Evolutionary conservation across 2,888 invertebrate genomes (phyloP).

Genomic region (Archips crataeganus): DNA sequence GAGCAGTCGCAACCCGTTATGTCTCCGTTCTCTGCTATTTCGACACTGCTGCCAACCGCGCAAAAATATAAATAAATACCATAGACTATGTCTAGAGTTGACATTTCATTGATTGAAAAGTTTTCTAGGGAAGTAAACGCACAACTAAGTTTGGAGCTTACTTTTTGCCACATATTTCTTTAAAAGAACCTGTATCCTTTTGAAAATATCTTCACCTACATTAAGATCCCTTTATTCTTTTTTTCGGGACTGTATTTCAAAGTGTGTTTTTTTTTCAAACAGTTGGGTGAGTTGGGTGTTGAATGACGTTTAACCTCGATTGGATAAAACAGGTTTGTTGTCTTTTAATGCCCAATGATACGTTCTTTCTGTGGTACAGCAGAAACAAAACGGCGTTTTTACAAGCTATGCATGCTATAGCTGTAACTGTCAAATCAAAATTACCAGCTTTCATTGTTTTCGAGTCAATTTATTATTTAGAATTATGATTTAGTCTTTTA

Average conservation of each 20-base stretch:
- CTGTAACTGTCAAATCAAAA: slow-evolving; percentile 12
- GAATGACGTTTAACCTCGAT: background rate
- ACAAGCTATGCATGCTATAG: background rate
- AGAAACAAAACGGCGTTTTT: background rate
- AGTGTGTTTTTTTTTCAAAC: no score
- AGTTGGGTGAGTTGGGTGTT: background rate
- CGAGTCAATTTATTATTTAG: slow-evolving; percentile 9
- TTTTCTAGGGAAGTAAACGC: background rate
- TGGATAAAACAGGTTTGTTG: background rate
- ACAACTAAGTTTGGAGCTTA: background rate
- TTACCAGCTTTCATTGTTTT: slow-evolving; percentile 28
- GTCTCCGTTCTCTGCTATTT: slow-evolving; percentile 60
- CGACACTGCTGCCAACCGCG: slow-evolving; percentile 67
- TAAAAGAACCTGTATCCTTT: background rate
- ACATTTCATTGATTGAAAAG: slow-evolving; percentile 38
- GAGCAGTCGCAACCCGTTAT: slow-evolving; percentile 64
- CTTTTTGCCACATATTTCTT: background rate
- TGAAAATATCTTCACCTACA: background rate
- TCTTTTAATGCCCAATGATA: slow-evolving; percentile 12
- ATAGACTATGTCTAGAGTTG: slow-evolving; percentile 46
- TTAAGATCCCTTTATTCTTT: background rate
- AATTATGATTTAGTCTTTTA: slow-evolving; percentile 7
- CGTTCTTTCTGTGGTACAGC: background rate
- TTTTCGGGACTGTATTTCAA: background rate
- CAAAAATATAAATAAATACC: slow-evolving; percentile 70